These are phyloP conservation scores for Dicyrtoma fusca DNA, from an alignment of 2,888 invertebrate species.

Conservation along the genomic window DNA sequence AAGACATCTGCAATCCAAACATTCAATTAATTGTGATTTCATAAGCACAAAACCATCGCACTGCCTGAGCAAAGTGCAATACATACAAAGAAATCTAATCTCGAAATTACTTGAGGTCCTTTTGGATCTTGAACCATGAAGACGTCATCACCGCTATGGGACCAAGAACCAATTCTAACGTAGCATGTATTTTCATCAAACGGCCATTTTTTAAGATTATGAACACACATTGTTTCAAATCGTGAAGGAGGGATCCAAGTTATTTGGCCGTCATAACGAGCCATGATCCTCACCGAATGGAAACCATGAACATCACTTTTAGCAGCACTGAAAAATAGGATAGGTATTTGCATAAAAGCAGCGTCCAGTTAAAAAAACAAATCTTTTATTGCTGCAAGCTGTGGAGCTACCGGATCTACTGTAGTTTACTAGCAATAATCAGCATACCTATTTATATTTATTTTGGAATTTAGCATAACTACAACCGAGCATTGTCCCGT, in stretches of 20 bases:
- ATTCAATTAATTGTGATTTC: neutral
- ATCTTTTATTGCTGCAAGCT: no score
- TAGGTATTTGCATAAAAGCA: neutral
- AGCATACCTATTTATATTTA: no score
- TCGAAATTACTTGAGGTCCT: no score
- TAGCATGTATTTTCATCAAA: constrained; percentile 16
- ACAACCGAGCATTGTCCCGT: no score
- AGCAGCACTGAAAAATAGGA: constrained; percentile 13
- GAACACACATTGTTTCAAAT: constrained; percentile 10
- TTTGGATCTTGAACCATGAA: neutral
- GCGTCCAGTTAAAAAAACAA: no score
- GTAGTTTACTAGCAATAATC: no score
- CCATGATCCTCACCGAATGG: neutral
- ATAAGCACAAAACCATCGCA: no score
- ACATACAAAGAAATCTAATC: no score
- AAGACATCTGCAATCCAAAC: neutral
- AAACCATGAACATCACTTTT: neutral
- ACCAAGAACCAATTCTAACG: constrained; percentile 10
- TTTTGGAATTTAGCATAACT: no score
- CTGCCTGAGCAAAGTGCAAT: no score
- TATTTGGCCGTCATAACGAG: neutral
- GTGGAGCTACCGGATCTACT: no score
- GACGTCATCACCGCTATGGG: neutral
- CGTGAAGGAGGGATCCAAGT: neutral
- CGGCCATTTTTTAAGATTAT: constrained; percentile 17